These are phyloP conservation scores for Bombus waltoni DNA, from an alignment of 1,140 invertebrate species.

Conservation along the genomic window DNA sequence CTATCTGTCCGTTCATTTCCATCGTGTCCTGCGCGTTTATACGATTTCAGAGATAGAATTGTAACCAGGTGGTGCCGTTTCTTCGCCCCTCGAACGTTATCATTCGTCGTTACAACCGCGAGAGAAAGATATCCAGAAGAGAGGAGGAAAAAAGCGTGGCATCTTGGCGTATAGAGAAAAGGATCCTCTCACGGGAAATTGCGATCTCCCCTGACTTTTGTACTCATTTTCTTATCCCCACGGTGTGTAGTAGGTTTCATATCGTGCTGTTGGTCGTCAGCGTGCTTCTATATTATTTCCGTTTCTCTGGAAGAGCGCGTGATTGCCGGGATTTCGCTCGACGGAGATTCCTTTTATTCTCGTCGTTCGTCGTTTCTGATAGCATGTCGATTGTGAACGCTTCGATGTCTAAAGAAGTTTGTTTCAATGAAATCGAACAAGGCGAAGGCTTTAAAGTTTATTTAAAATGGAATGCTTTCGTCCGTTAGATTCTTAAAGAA, in stretches of 20 bases:
- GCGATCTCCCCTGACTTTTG: constrained; percentile 12
- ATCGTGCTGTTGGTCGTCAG: not conserved
- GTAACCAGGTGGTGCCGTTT: not conserved
- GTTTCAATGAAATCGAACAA: too few relatives aligned
- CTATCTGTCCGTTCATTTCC: constrained; percentile 17
- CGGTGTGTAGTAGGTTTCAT: not conserved
- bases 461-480: too few relatives aligned
- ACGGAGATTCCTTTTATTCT: not conserved
- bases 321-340: not conserved
- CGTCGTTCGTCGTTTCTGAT: not conserved
- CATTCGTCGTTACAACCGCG: not conserved
- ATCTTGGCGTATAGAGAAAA: not conserved
- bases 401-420: too few relatives aligned
- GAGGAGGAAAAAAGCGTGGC: not conserved
- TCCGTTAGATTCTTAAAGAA: too few relatives aligned
- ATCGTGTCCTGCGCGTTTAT: not conserved
- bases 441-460: too few relatives aligned
- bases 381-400: not conserved
- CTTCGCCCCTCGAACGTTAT: not conserved
- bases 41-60: not conserved
- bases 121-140: not conserved
- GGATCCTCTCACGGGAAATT: constrained; percentile 9
- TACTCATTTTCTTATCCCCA: constrained; percentile 16
- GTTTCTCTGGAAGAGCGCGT: not conserved
- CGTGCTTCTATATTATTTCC: constrained; percentile 7